These are phyloP conservation scores for Takifugu flavidus DNA, from an alignment of 2,113 vertebrate genomes.

Conservation along the genomic window DNA sequence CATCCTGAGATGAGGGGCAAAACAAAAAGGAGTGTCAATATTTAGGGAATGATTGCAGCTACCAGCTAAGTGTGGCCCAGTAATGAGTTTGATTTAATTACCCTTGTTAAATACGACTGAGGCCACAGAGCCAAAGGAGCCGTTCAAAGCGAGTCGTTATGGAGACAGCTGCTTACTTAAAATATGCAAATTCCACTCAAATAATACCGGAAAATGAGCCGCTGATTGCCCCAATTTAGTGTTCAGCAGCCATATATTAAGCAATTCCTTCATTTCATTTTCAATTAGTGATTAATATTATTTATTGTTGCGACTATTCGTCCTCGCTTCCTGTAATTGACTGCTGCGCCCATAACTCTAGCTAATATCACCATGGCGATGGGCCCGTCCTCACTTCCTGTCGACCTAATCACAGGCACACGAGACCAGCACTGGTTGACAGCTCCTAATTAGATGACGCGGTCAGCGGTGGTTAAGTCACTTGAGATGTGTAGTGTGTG, in stretches of 20 bases:
- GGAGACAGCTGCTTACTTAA: constrained; percentile 10
- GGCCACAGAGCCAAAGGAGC: constrained; percentile 16
- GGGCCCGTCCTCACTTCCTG: constrained; percentile 62
- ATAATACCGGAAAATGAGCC: constrained; percentile 21
- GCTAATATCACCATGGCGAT: constrained; percentile 63
- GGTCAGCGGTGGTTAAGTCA: constrained; percentile 32
- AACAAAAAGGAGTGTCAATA: background rate
- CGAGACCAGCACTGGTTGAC: constrained; percentile 40
- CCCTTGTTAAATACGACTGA: constrained; percentile 20
- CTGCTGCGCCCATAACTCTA: constrained; percentile 50
- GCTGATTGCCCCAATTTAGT: constrained; percentile 36
- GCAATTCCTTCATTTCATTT: constrained; percentile 19
- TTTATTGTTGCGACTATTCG: background rate
- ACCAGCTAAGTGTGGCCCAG: constrained; percentile 32
- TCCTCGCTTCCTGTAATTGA: too few species aligned
- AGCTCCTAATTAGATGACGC: constrained; percentile 55
- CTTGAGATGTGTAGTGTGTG: constrained; percentile 34
- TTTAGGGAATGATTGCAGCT: constrained; percentile 26
- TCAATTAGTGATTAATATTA: background rate
- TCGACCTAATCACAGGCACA: constrained; percentile 24
- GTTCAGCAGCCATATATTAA: constrained; percentile 1
- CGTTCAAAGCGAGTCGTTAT: constrained; percentile 14
- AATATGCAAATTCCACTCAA: constrained; percentile 23
- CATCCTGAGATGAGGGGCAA: constrained; percentile 60
- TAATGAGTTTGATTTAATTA: constrained; percentile 47